phyloP scores from a whole-genome alignment of 2,888 invertebrate species.

The Dryomyza anilis region DNA sequence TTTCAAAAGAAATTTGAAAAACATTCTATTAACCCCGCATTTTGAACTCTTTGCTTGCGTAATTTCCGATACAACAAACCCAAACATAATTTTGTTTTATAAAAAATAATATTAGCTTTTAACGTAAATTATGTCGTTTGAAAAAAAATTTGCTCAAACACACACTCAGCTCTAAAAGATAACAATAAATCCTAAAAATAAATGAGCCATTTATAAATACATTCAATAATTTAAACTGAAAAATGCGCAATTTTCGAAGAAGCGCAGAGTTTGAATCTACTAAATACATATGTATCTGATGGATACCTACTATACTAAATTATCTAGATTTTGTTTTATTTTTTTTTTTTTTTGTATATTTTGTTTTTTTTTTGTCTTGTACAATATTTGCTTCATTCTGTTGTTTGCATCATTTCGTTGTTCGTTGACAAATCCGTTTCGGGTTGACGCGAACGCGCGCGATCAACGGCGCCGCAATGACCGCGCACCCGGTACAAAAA shows the following conservation, averaged over 20 bases:
- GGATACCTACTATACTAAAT: not conserved
- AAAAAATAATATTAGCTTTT: too few relatives aligned
- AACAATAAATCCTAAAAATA: conserved; percentile 11
- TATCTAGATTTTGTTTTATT: not conserved
- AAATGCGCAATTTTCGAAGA: conserved; percentile 5
- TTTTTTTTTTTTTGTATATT: not conserved
- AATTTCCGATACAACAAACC: too few relatives aligned
- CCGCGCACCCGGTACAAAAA: conserved; percentile 15
- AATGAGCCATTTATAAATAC: not conserved
- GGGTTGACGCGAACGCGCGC: not conserved
- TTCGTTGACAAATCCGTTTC: conserved; percentile 21
- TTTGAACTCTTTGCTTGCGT: too few relatives aligned
- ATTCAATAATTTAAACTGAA: not conserved
- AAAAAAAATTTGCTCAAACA: not conserved
- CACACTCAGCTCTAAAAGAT: not conserved
- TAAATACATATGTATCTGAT: not conserved
- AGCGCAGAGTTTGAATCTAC: not conserved
- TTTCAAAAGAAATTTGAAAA: too few relatives aligned
- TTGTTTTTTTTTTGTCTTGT: not conserved
- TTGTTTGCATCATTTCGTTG: not conserved
- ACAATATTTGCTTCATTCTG: not conserved
- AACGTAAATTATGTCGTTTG: too few relatives aligned
- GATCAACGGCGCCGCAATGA: conserved; percentile 8
- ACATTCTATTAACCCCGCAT: too few relatives aligned
- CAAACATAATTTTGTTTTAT: too few relatives aligned